Evolutionary conservation across 2,113 vertebrate genomes (phyloP).

Genomic region (Dendropsophus ebraccatus): DNA sequence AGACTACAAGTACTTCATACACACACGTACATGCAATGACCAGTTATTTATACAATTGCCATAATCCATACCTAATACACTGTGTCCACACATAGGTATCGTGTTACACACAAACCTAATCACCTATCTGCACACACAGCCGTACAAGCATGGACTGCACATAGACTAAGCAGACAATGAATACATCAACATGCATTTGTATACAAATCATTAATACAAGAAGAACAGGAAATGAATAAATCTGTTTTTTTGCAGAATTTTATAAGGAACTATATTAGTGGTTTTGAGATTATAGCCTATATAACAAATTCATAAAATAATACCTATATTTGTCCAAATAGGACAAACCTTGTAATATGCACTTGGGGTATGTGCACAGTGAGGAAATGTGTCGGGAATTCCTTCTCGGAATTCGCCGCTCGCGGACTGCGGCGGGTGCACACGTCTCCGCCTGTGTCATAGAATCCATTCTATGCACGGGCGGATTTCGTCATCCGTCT

Average conservation of each 20-base stretch:
- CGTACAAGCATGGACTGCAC: background rate
- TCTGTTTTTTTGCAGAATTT: background rate
- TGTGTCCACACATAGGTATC: background rate
- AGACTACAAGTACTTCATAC: conserved; percentile 44
- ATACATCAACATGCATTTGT: background rate
- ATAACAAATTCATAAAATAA: no score
- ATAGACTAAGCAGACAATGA: background rate
- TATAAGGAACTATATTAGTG: background rate
- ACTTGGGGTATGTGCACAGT: no score
- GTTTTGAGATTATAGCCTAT: background rate
- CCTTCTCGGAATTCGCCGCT: no score
- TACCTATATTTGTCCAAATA: no score
- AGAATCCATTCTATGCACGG: no score
- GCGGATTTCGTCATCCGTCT: no score
- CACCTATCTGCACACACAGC: background rate
- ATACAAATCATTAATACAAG: background rate
- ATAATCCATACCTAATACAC: conserved; percentile 19
- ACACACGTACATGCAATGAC: conserved; percentile 19
- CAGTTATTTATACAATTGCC: conserved; percentile 19
- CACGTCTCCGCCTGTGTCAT: no score
- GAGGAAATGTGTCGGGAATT: no score
- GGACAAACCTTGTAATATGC: no score
- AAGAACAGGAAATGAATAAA: background rate
- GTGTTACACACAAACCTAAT: background rate
- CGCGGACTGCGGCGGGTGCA: no score